Evolutionary conservation across 2,797 vertebrate genomes (phyloP), one percentile per base, ranked within the genome.

Genomic region (Cirrhinus mrigala): DNA sequence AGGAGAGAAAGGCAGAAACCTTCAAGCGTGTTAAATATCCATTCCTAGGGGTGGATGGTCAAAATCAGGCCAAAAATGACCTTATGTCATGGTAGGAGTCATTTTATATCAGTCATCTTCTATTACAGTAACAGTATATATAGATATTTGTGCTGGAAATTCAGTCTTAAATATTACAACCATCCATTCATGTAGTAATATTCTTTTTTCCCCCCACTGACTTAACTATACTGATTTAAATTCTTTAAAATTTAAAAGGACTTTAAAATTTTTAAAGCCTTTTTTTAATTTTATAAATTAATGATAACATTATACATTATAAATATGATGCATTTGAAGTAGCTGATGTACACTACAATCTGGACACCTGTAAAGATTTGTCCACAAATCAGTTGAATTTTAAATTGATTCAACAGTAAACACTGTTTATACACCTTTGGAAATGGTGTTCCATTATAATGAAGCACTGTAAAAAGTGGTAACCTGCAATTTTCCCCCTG

Each of bases 21-120:
- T 91, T 93, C 90, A 90, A 91, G 90, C 86, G 82, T 88, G 88
- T 88, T 92, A 93, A 93, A 91, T 92, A 93, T 93, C 92, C 90
- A 93, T 91, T 90, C 82, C 87, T 79, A 48, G 4, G 16, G 18
- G 77, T 79, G 16, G 11, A 22, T 0, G 6, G 60, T 79, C 58
- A 66, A 50, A 66, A 79, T 46, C n/a, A 33, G 18, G 8, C 15
- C n/a, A 50, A 33, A 44, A 79, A 66, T 66, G 0, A 79, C 24
- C 60, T 66, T 16, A 46, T 64, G 40, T 29, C n/a, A 50, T 2
- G 5, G 37, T 14, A 22, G 16, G 11, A 48, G 27, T 48, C 24
- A 8, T 66, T 79, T 46, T 58, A n/a, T 48, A 5, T 54, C 18
- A 20, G 52, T 40, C 29, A 29, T 68, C 7, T 37, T 73, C 14